phyloP scores from a whole-genome alignment of 2,797 vertebrate species.

The Gadopsis bispinosus region DNA sequence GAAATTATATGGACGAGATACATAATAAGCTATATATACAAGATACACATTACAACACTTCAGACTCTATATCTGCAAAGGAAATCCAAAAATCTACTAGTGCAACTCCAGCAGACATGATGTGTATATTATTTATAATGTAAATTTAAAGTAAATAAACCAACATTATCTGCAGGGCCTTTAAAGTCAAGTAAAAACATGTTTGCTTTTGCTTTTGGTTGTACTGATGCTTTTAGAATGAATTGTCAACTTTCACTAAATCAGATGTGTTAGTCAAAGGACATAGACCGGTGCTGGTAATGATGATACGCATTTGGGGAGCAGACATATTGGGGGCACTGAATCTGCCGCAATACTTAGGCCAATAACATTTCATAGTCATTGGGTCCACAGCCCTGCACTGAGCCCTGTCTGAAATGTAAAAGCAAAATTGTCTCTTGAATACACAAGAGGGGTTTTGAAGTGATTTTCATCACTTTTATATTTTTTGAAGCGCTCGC shows the following conservation, averaged over 20 bases:
- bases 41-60: no score
- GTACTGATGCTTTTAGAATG: not conserved
- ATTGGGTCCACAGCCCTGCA: conserved; percentile 17
- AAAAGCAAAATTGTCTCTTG: conserved; percentile 59
- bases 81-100: not conserved
- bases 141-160: no score
- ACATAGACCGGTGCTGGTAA: not conserved
- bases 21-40: not conserved
- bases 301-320: conserved; percentile 16
- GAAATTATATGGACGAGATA: not conserved
- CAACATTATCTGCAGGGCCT: not conserved
- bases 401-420: conserved; percentile 40
- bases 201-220: not conserved
- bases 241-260: conserved; percentile 1
- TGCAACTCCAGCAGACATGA: no score
- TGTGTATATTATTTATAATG: not conserved
- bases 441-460: conserved; percentile 55
- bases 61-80: not conserved
- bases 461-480: conserved; percentile 69
- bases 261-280: not conserved
- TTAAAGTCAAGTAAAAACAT: not conserved
- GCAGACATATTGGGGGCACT: conserved; percentile 10
- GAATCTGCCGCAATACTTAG: conserved; percentile 26
- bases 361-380: conserved; percentile 35
- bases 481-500: conserved; percentile 59